Evolutionary conservation across 2,797 vertebrate genomes (phyloP), one percentile per base, ranked within the genome.

Genomic region (Gymnothorax reevesii): DNA sequence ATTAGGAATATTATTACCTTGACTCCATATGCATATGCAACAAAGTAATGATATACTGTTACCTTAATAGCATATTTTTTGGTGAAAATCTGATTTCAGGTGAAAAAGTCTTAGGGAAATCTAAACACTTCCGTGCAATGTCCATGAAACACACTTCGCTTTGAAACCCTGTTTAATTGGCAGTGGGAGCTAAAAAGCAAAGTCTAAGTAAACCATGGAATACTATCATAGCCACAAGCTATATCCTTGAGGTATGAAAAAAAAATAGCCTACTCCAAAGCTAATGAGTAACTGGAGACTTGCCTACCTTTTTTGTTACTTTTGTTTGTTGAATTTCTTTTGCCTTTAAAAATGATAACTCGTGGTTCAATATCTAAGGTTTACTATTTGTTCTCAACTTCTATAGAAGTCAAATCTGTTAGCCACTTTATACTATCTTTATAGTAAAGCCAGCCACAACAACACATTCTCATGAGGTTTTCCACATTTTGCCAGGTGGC

Each of bases 401-500:
- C 69, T 62, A 83, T 49, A 83, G 73, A 89, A 86, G 71, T 69
- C 20, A 87, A 85, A 88, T 85, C 87, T 88, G 60, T 79, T 77
- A 55, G 59, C 54, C 27, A 69, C 77, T 33, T 71, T 20, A 54
- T 7, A 60, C 2, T 52, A 69, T 64, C 52, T 84, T 85, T 87
- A 69, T 87, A 85, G 83, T 79, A 83, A 85, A 82, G 84, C 64
- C 84, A 87, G 79, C 79, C 84, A n/a, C 55, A 85, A 80, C 54
- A 85, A 59, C 52, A 27, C 66, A 80, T 87, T 55, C 87, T 79
- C 15, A 22, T 71, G 54, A 85, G 77, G 85, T 87, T 83, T 59
- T 87, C 54, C 22, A 10, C 55, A 8, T 82, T 60, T 87, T 80
- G 77, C 84, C 84, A 64, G 84, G 64, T 64, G 82, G 79, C 77